Evolutionary conservation across 2,797 vertebrate genomes (phyloP).

Genomic region (Epinephelus coioides): DNA sequence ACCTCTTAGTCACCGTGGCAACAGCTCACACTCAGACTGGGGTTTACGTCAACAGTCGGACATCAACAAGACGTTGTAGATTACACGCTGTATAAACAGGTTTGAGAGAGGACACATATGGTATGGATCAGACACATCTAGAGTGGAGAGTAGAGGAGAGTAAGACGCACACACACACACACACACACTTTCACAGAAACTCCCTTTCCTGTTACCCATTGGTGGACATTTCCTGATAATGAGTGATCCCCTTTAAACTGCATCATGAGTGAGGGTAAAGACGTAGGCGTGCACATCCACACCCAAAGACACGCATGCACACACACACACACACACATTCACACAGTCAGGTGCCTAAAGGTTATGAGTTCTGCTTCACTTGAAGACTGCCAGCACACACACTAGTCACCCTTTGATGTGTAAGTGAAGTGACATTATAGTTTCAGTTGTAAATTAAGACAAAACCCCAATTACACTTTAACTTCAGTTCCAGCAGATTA

Average conservation of each 20-base stretch:
- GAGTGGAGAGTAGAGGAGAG: not conserved
- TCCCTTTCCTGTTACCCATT: constrained; percentile 58
- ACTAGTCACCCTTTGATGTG: constrained; percentile 55
- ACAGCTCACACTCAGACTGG: constrained; percentile 19
- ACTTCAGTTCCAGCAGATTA: not conserved
- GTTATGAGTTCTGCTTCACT: constrained; percentile 30
- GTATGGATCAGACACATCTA: constrained; percentile 10
- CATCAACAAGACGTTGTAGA: constrained; percentile 14
- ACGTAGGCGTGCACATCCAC: constrained; percentile 27
- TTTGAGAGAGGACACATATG: constrained; percentile 19
- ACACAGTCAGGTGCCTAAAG: constrained; percentile 6
- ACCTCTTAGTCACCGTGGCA: constrained; percentile 67
- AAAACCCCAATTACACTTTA: not conserved
- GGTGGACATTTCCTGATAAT: constrained; percentile 63
- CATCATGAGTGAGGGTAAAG: constrained; percentile 7
- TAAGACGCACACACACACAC: constrained; percentile 4
- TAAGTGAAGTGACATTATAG: constrained; percentile 21
- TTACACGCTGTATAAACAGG: constrained; percentile 39
- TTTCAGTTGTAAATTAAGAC: constrained; percentile 31
- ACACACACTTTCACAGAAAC: constrained; percentile 31
- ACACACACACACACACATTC: constrained; percentile 6
- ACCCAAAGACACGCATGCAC: constrained; percentile 27
- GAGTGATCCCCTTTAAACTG: constrained; percentile 51
- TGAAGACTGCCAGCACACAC: constrained; percentile 43
- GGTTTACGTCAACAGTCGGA: constrained; percentile 48